These are phyloP conservation scores for Azemiops feae DNA, from an alignment of 2,113 vertebrate genomes.

Conservation along the genomic window DNA sequence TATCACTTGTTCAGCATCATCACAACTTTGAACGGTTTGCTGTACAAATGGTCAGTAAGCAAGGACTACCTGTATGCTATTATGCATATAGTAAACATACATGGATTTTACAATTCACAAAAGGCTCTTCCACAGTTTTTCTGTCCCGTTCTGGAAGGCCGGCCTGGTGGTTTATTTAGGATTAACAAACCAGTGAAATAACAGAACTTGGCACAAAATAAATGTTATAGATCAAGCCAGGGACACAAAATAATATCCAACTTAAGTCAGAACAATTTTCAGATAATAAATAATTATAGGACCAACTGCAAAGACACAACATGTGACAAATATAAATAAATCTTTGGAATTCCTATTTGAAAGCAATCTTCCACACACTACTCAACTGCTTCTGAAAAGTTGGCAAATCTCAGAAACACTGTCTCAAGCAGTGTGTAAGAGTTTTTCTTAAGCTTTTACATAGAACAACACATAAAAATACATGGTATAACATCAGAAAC, in stretches of 20 bases:
- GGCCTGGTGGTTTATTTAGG: constrained; percentile 74
- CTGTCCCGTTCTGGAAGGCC: constrained; percentile 93
- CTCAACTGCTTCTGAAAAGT: background rate
- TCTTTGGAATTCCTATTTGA: background rate
- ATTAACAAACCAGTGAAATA: background rate
- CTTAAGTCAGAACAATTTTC: background rate
- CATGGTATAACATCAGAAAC: background rate
- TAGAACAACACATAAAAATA: background rate
- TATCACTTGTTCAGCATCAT: background rate
- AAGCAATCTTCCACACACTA: background rate
- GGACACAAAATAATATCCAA: background rate
- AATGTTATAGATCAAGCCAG: background rate
- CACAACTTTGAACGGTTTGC: constrained; percentile 47
- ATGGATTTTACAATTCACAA: constrained; percentile 98
- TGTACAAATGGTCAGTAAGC: background rate
- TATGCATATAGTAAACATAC: constrained; percentile 62
- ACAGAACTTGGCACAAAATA: background rate
- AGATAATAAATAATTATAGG: background rate
- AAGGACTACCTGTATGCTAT: background rate
- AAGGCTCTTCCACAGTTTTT: constrained; percentile 95
- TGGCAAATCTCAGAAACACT: background rate
- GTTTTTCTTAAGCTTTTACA: background rate
- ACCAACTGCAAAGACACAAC: background rate
- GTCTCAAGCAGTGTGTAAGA: background rate
- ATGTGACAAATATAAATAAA: background rate